phyloP scores from a whole-genome alignment of 2,888 invertebrate genomes.

The Lasioglossum leucozonium region DNA sequence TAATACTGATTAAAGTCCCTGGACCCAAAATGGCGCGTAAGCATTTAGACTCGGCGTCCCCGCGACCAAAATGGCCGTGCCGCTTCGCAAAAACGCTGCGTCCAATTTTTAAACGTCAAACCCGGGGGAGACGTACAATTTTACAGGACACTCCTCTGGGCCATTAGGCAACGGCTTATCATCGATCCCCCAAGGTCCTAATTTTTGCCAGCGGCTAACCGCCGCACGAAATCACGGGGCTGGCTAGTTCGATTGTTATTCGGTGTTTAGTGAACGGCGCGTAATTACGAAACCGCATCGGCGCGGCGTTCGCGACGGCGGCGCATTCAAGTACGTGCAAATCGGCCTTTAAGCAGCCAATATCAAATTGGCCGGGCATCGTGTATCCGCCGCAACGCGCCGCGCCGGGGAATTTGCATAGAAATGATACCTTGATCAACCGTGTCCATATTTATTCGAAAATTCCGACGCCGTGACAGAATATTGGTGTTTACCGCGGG shows the following conservation, averaged over 20 bases:
- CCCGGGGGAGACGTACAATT: neutral
- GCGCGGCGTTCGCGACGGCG: neutral
- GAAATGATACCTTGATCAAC: constrained; percentile 55
- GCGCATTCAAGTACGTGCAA: constrained; percentile 49
- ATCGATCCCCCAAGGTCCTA: neutral
- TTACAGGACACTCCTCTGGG: neutral
- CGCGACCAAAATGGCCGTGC: neutral
- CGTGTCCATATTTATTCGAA: constrained; percentile 52
- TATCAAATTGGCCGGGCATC: constrained; percentile 17
- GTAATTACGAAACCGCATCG: constrained; percentile 4
- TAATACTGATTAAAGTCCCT: neutral
- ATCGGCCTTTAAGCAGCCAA: constrained; percentile 54
- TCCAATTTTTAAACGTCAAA: neutral
- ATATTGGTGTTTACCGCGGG: constrained; percentile 56
- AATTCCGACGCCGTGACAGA: constrained; percentile 48
- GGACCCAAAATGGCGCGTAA: neutral
- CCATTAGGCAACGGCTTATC: constrained; percentile 6
- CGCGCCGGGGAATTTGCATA: constrained; percentile 55
- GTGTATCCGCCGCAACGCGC: constrained; percentile 1
- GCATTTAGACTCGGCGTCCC: neutral
- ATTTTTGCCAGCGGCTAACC: neutral
- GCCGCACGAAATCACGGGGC: constrained; percentile 2
- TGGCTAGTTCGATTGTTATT: constrained; percentile 37
- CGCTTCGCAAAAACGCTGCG: neutral
- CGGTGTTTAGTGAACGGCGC: constrained; percentile 40